These are phyloP conservation scores for Brachystomella parvula DNA, from an alignment of 1,140 invertebrate species.

Conservation along the genomic window DNA sequence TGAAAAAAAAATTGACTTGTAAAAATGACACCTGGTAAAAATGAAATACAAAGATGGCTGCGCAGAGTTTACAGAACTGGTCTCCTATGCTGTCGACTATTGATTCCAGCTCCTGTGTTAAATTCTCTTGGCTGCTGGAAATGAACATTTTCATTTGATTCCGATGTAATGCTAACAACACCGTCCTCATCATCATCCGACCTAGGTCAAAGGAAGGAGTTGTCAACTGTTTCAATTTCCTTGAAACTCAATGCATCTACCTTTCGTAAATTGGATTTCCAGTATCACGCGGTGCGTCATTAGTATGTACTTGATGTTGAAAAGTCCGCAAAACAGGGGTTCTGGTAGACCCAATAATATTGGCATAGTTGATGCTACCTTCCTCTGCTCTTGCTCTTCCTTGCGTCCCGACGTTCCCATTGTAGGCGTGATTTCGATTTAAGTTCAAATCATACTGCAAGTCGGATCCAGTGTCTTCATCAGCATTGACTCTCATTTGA, in stretches of 20 bases:
- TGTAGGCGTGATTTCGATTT: conserved; percentile 77
- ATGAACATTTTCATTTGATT: conserved; percentile 71
- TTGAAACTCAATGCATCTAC: no score
- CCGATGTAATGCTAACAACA: conserved; percentile 52
- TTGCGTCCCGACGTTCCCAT: conserved; percentile 71
- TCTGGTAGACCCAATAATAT: conserved; percentile 39
- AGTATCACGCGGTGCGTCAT: conserved; percentile 48
- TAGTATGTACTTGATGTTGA: conserved; percentile 31
- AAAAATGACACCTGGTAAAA: no score
- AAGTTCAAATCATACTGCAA: conserved; percentile 60
- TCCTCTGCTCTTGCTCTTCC: conserved; percentile 39
- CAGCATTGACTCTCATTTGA: conserved; percentile 66
- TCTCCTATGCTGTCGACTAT: not conserved
- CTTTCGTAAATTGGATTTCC: conserved; percentile 53
- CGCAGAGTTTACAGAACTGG: not conserved
- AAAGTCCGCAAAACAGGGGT: conserved; percentile 49
- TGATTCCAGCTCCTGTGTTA: no score
- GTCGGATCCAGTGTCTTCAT: conserved; percentile 37
- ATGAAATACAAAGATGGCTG: no score
- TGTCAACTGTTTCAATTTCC: no score
- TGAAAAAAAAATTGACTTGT: no score
- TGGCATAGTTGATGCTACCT: not conserved
- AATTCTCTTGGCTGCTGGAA: conserved; percentile 74
- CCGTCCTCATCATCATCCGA: conserved; percentile 53
- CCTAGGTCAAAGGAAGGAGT: no score